A percentile compares a stretch with the other conserved stretches of the same genome.
Conservation (phyloP, 2,797 vertebrate genomes). For the Petrocephalus sullivani region DNA sequence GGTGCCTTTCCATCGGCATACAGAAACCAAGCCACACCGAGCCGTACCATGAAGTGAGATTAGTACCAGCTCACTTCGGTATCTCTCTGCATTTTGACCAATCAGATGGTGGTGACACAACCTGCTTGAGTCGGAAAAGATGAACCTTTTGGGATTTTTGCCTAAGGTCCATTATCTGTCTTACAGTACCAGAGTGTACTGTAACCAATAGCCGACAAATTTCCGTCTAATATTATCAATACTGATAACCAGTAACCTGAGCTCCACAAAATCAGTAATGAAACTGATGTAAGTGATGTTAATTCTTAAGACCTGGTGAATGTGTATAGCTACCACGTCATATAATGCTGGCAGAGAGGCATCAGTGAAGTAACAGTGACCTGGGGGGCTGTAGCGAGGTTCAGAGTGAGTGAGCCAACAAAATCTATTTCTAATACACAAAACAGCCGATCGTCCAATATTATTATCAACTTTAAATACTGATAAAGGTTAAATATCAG, state of each 20-base stretch:
- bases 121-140: background rate
- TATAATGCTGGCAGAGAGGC: background rate
- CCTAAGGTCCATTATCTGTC: background rate
- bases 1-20: background rate
- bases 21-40: background rate
- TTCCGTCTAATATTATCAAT: background rate
- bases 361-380: background rate
- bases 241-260: background rate
- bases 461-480: background rate
- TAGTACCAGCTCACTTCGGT: background rate
- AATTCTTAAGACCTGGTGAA: background rate
- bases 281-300: background rate
- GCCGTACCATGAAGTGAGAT: too few species aligned
- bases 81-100: background rate
- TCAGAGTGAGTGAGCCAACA: background rate
- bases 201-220: background rate
- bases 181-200: background rate
- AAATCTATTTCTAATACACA: background rate
- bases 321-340: background rate
- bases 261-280: background rate
- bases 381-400: background rate
- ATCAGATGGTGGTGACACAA: background rate
- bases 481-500: background rate
- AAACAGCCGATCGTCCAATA: background rate
- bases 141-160: background rate